These are phyloP conservation scores for Rutilus rutilus DNA, from an alignment of 2,113 vertebrate genomes.

Conservation along the genomic window DNA sequence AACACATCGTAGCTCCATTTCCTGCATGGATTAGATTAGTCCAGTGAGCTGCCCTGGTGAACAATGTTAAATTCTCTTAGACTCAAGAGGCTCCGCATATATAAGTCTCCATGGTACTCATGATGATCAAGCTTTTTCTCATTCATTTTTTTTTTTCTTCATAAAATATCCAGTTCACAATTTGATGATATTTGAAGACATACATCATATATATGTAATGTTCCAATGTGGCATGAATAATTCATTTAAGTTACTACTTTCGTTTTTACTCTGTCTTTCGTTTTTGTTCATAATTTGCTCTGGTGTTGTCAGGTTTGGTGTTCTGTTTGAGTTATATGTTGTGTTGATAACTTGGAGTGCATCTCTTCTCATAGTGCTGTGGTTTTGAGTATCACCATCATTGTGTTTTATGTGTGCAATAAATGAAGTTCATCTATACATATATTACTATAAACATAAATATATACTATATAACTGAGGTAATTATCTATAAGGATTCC, in stretches of 20 bases:
- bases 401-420: background rate
- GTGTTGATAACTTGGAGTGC: too few species aligned
- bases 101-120: too few species aligned
- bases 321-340: too few species aligned
- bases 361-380: background rate
- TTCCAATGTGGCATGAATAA: background rate
- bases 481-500: background rate
- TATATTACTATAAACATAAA: too few species aligned
- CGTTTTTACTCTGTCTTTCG: too few species aligned
- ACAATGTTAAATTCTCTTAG: slow-evolving; percentile 1
- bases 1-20: slow-evolving; percentile 8
- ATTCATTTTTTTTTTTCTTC: too few species aligned
- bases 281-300: background rate
- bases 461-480: background rate
- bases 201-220: background rate
- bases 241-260: background rate
- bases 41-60: background rate
- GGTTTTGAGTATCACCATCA: background rate
- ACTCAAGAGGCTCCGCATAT: background rate
- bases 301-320: background rate
- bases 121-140: too few species aligned
- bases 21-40: slow-evolving; percentile 1
- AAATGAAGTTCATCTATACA: too few species aligned
- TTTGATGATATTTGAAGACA: background rate
- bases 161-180: too few species aligned